These are phyloP conservation scores for Patella pellucida DNA, from an alignment of 2,888 invertebrate species.

Conservation along the genomic window DNA sequence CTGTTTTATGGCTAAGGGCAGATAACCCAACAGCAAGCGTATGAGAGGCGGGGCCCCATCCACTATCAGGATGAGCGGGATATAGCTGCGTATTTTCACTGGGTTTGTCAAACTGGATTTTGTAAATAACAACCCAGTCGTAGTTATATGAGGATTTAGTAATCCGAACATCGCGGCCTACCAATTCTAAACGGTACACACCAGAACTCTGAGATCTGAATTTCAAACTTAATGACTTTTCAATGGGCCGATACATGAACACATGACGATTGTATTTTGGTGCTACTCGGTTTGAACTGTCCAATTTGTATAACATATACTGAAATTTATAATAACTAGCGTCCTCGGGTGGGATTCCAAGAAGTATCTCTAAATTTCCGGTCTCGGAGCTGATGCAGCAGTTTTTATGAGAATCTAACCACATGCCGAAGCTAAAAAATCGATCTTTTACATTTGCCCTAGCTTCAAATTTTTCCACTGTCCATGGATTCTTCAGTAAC, in stretches of 20 bases:
- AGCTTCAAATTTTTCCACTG: conserved; percentile 55
- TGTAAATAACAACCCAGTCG: conserved; percentile 58
- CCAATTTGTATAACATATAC: conserved; percentile 51
- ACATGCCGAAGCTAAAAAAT: conserved; percentile 59
- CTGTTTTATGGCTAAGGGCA: conserved; percentile 38
- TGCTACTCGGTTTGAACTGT: conserved; percentile 17
- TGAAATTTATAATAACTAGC: conserved; percentile 47
- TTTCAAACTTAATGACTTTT: conserved; percentile 46
- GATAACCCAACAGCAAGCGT: conserved; percentile 31
- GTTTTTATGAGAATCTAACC: conserved; percentile 48
- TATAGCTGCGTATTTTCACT: conserved; percentile 51
- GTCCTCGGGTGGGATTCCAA: conserved; percentile 49
- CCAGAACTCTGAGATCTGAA: conserved; percentile 55
- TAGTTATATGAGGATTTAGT: conserved; percentile 48
- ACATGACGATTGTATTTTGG: conserved; percentile 38
- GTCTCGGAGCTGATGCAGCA: conserved; percentile 49
- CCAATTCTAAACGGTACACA: conserved; percentile 61
- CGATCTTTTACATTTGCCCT: conserved; percentile 62
- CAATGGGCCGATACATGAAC: conserved; percentile 50
- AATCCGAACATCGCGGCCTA: conserved; percentile 53
- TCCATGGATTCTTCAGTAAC: conserved; percentile 48
- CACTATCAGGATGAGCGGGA: conserved; percentile 57
- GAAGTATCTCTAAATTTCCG: conserved; percentile 57
- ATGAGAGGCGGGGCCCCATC: conserved; percentile 61
- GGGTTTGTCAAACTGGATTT: conserved; percentile 42